These are phyloP conservation scores for Gymnoscopelus microlampas DNA, from an alignment of 2,797 vertebrate genomes.

Conservation along the genomic window DNA sequence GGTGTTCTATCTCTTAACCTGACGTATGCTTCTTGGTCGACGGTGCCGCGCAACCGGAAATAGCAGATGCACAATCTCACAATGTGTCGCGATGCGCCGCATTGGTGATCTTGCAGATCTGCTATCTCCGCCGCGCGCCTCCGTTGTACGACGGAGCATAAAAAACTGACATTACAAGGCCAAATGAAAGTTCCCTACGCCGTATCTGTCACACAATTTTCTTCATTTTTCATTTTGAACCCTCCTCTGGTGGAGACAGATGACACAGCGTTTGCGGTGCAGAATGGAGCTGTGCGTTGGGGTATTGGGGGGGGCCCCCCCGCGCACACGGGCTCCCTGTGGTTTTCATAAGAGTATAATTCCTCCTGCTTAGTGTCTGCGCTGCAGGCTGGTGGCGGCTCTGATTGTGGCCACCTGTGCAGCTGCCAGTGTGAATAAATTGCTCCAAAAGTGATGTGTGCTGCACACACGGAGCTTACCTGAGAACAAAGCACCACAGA, in stretches of 20 bases:
- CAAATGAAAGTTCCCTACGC: slow-evolving; percentile 54
- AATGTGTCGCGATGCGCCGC: no score
- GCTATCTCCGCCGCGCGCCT: no score
- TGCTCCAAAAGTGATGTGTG: slow-evolving; percentile 71
- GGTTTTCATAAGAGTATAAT: slow-evolving; percentile 72
- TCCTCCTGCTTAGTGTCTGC: slow-evolving; percentile 68
- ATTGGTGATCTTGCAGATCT: no score
- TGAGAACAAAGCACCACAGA: slow-evolving; percentile 64
- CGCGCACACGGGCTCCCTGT: slow-evolving; percentile 57
- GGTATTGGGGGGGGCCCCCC: slow-evolving; percentile 23
- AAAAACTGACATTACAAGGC: slow-evolving; percentile 25
- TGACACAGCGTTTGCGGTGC: slow-evolving; percentile 51
- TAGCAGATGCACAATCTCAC: no score
- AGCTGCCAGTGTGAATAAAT: slow-evolving; percentile 71
- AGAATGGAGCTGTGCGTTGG: slow-evolving; percentile 62
- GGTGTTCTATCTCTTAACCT: slow-evolving; percentile 45
- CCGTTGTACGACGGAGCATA: no score
- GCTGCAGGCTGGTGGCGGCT: slow-evolving; percentile 65
- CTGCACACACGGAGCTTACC: slow-evolving; percentile 70
- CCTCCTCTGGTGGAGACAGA: slow-evolving; percentile 52
- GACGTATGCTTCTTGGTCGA: no score
- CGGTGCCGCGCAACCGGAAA: no score
- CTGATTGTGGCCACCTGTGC: slow-evolving; percentile 67
- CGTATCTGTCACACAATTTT: slow-evolving; percentile 52
- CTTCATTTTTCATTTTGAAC: slow-evolving; percentile 49